Conservation (phyloP, 2,797 vertebrate genomes). For the Myotis daubentonii region DNA sequence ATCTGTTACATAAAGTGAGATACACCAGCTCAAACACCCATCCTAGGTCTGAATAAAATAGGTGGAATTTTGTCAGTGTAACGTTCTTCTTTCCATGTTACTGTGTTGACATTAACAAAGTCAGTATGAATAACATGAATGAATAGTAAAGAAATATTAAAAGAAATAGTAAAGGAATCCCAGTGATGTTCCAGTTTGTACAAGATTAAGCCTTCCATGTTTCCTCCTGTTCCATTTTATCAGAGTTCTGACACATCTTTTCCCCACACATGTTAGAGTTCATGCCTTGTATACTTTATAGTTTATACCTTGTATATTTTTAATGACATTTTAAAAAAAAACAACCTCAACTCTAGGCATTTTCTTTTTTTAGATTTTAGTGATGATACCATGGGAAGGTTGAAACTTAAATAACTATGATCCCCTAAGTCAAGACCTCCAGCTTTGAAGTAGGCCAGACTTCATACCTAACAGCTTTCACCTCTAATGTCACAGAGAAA, state of each 20-base stretch:
- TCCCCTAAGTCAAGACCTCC: slow-evolving; percentile 35
- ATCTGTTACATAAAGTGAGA: slow-evolving; percentile 24
- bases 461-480: slow-evolving; percentile 46
- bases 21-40: background rate
- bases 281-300: slow-evolving; percentile 34
- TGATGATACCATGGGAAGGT: background rate
- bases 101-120: background rate
- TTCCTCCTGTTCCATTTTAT: background rate
- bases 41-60: slow-evolving; percentile 1
- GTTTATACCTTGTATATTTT: slow-evolving; percentile 59
- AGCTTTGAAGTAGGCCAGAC: background rate
- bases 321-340: background rate
- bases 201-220: background rate
- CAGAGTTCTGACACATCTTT: background rate
- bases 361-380: background rate
- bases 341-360: slow-evolving; percentile 15
- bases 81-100: background rate
- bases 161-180: slow-evolving; percentile 19
- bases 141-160: background rate
- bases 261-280: background rate
- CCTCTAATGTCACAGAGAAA: slow-evolving; percentile 43
- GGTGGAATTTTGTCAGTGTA: background rate
- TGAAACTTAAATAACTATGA: slow-evolving; percentile 61
- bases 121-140: background rate
- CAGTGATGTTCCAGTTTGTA: background rate